Evolutionary conservation across 2,113 vertebrate species (phyloP), one percentile per base, ranked within the genome.

Genomic region (Synodontis membranacea): DNA sequence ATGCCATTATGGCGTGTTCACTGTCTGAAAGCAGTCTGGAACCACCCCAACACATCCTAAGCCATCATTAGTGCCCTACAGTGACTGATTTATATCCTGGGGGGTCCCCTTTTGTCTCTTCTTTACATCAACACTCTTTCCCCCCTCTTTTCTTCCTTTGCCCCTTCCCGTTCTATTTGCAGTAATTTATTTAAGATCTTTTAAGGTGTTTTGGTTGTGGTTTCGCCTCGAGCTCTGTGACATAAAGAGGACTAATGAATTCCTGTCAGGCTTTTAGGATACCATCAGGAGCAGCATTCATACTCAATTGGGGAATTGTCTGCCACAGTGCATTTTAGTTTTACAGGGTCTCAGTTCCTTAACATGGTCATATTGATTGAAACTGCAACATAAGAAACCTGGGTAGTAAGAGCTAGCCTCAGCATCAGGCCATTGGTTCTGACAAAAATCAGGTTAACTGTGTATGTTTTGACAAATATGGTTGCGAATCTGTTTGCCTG

Each of bases 241-340:
- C 83, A 58, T 15, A 44, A 11, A 42, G 19, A 56, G 34, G 89
- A 87, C 91, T 95, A 94, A 95, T 93, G 93, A 94, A 92, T 92
- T 94, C 90, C 92, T 93, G 92, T 93, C 90, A 93, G 90, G 89
- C 92, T 88, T 89, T 1, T 82, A 86, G 85, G 84, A 88, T 79
- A 66, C 90, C 91, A 89, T 89, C 88, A 76, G 91, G 90, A 91
- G 84, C 79, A 74, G 34, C 14, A 44, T 23, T 31, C 34, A 62
- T 21, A 52, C 54, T 52, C 19, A 64, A 23, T 23, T 85, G n/a
- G 56, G 42, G n/a, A 50, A 88, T 0, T 86, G 91, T 88, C 88
- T 87, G 89, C 82, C 70, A 89, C 86, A 64, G 86, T 90, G 90
- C 89, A 87, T 3, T 66, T 79, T 14, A 84, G 23, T 19, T 80